These are phyloP conservation scores for Melitaea athalia DNA, from an alignment of 2,888 invertebrate genomes.

Conservation along the genomic window DNA sequence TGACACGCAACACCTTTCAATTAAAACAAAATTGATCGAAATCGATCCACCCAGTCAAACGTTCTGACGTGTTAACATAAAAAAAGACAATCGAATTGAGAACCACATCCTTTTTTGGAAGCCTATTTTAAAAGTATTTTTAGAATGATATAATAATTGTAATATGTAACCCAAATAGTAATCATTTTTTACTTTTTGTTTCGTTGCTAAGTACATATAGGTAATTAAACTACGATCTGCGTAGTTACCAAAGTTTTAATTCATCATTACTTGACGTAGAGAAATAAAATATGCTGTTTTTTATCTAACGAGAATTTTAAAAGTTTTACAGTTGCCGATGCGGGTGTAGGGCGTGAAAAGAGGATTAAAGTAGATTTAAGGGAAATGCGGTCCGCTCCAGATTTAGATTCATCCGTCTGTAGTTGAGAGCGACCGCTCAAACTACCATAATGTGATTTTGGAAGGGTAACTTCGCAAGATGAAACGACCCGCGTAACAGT, in stretches of 20 bases:
- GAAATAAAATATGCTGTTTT: conserved; percentile 5
- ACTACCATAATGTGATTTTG: conserved; percentile 68
- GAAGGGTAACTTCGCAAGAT: conserved; percentile 54
- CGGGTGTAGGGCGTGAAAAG: conserved; percentile 43
- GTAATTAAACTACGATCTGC: background rate
- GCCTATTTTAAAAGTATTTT: background rate
- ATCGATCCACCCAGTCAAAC: no score
- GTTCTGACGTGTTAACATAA: no score
- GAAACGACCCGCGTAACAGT: conserved; percentile 54
- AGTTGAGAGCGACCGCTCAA: conserved; percentile 58
- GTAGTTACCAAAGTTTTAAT: no score
- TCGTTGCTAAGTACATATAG: conserved; percentile 7
- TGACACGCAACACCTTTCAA: no score
- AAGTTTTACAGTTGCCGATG: conserved; percentile 38
- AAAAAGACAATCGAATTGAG: no score
- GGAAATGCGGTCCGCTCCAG: conserved; percentile 52
- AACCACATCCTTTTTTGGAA: no score
- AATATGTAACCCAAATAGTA: no score
- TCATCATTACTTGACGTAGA: background rate
- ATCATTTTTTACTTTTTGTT: background rate
- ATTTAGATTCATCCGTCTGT: conserved; percentile 69
- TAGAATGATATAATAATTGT: no score
- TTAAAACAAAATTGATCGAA: no score
- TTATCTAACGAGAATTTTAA: conserved; percentile 33
- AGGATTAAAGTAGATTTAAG: conserved; percentile 58